Evolutionary conservation across 2,113 vertebrate species (phyloP), one percentile per base, ranked within the genome.

Genomic region (Neolamprologus caudopunctatus): DNA sequence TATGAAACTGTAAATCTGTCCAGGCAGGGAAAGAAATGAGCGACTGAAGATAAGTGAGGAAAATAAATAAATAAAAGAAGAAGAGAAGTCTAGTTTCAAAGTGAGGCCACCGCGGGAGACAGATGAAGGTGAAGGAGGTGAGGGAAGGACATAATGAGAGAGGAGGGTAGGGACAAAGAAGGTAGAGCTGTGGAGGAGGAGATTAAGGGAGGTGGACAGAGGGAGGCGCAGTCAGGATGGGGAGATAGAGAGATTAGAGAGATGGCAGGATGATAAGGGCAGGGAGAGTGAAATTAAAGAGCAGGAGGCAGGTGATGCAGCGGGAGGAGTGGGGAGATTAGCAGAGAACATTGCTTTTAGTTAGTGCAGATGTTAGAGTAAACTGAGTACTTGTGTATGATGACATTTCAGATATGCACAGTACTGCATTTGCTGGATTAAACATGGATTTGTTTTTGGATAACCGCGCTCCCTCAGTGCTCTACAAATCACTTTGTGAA

Each of bases 21-120:
- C 61, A 31, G 96, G 86, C 96, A 91, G 88, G 96, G 96, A n/a
- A n/a, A 96, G 85, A 96, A 94, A 88, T 96, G 96, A 83, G 96
- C 91, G 61, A 88, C 91, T 37, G 89, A 61, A 92, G 90, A 94
- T 91, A 83, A 87, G 80, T 16, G 50, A 82, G 12, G 8, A 4
- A 17, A 31, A 31, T 0, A 58, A 37, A 35, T 37, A 40, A 47
- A 42, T 68, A 47, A 37, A 73, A 55, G 26, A 8, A 61, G 35
- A 66, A 33, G 24, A 31, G 54, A 90, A 88, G 85, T 83, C 75
- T 61, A 21, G 82, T 92, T 94, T 94, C 94, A 94, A 91, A 94
- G 89, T 58, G 75, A 91, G 81, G 94, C 83, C 92, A 82, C 89
- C n/a, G 89, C 51, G 3, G 89, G 93, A 93, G 86, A 92, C 53